phyloP scores from a whole-genome alignment of 2,113 vertebrate genomes.

The Thymallus thymallus region DNA sequence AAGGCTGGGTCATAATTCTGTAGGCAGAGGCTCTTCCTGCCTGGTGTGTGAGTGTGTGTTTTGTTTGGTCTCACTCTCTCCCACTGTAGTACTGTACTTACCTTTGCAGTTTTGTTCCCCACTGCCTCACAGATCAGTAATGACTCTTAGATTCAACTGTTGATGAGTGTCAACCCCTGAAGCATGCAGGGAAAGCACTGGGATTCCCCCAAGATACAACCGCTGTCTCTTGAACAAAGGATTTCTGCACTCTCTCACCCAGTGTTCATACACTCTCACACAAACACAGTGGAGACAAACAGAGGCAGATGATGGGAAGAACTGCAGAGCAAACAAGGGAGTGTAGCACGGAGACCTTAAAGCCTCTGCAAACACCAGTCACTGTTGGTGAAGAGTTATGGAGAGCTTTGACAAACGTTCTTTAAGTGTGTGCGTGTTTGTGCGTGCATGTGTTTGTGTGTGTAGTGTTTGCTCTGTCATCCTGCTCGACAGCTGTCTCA shows the following conservation, averaged over 20 bases:
- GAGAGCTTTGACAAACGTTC: conserved; percentile 51
- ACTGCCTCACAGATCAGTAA: not conserved
- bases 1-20: not conserved
- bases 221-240: conserved; percentile 35
- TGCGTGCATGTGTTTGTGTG: conserved; percentile 41
- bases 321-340: conserved; percentile 58
- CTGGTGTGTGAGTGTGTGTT: not conserved
- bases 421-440: conserved; percentile 45
- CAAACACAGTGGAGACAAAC: conserved; percentile 25
- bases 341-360: conserved; percentile 45
- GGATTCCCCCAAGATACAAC: conserved; percentile 42
- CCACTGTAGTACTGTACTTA: too few relatives aligned
- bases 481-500: conserved; percentile 63
- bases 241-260: conserved; percentile 25
- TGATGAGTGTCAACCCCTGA: conserved; percentile 3
- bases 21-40: not conserved
- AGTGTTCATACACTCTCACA: conserved; percentile 28
- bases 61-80: not conserved
- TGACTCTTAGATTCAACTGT: not conserved
- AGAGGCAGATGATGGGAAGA: conserved; percentile 18
- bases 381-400: conserved; percentile 34
- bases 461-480: conserved; percentile 55
- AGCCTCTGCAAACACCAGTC: conserved; percentile 22
- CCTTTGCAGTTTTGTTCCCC: too few relatives aligned
- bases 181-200: conserved; percentile 21